Evolutionary conservation across 1,140 invertebrate genomes (phyloP).

Genomic region (Aphaenogaster rudis): DNA sequence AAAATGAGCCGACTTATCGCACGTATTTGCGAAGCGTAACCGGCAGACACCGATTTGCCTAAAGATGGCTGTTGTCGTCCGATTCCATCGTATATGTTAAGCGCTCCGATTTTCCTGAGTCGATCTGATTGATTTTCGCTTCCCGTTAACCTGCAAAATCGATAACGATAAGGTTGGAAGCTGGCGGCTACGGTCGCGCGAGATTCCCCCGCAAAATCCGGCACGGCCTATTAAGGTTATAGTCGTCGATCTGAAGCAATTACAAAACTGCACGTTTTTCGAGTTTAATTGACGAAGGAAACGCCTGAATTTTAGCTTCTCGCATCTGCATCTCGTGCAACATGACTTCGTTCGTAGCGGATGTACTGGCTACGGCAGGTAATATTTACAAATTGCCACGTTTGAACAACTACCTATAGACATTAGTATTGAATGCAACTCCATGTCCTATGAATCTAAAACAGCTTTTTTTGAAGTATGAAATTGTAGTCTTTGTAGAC

Average conservation of each 20-base stretch:
- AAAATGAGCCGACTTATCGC: no score
- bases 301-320: not conserved
- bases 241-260: not conserved
- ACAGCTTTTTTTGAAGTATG: not conserved
- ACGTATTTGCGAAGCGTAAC: no score
- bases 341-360: constrained; percentile 81
- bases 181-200: not conserved
- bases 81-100: not conserved
- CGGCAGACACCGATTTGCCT: no score
- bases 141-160: not conserved
- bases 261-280: not conserved
- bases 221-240: not conserved
- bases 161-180: not conserved
- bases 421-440: not conserved
- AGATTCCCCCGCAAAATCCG: not conserved
- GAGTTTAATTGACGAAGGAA: not conserved
- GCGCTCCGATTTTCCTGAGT: not conserved
- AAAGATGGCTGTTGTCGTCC: no score
- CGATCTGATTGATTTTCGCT: not conserved
- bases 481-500: not conserved
- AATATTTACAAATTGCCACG: constrained; percentile 54
- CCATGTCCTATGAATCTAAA: not conserved
- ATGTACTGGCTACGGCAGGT: constrained; percentile 79
- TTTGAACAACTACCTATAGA: not conserved
- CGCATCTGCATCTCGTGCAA: not conserved